Conservation (phyloP, 2,888 invertebrate genomes). For the Dasysyrphus albostriatus region DNA sequence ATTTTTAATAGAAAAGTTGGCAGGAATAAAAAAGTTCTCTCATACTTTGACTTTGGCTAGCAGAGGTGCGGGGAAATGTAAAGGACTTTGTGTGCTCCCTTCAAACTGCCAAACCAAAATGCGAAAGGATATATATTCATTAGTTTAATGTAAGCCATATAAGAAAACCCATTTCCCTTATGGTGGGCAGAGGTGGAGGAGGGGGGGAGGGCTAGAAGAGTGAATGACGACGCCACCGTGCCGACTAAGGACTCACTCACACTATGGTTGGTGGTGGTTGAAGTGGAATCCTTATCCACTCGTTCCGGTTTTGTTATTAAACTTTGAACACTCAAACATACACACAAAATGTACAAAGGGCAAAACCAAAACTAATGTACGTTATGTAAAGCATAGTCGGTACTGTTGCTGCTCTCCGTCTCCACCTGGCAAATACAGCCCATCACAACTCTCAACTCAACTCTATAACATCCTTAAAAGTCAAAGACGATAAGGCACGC, state of each 20-base stretch:
- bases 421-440: slow-evolving; percentile 34
- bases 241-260: slow-evolving; percentile 24
- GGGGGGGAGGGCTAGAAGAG: no score
- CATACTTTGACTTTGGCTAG: slow-evolving; percentile 27
- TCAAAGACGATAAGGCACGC: slow-evolving; percentile 76
- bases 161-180: slow-evolving; percentile 62
- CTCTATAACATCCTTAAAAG: slow-evolving; percentile 74
- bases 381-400: slow-evolving; percentile 21
- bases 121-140: slow-evolving; percentile 73
- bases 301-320: slow-evolving; percentile 71
- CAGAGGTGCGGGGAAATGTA: slow-evolving; percentile 18
- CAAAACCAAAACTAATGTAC: slow-evolving; percentile 60
- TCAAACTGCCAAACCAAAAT: slow-evolving; percentile 70
- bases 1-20: slow-evolving; percentile 53
- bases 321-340: slow-evolving; percentile 55
- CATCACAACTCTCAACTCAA: slow-evolving; percentile 47
- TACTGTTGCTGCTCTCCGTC: slow-evolving; percentile 16
- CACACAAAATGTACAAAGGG: slow-evolving; percentile 43
- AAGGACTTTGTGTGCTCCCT: slow-evolving; percentile 43
- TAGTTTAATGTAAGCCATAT: slow-evolving; percentile 75
- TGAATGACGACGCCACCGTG: not conserved
- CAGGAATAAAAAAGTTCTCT: slow-evolving; percentile 30
- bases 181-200: no score
- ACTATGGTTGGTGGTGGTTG: slow-evolving; percentile 28
- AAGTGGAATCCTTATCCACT: slow-evolving; percentile 70